Percentiles rank a stretch among this genome's conserved stretches.
Conservation (phyloP, 2,888 invertebrate species). For the Trichogramma evanescens region DNA sequence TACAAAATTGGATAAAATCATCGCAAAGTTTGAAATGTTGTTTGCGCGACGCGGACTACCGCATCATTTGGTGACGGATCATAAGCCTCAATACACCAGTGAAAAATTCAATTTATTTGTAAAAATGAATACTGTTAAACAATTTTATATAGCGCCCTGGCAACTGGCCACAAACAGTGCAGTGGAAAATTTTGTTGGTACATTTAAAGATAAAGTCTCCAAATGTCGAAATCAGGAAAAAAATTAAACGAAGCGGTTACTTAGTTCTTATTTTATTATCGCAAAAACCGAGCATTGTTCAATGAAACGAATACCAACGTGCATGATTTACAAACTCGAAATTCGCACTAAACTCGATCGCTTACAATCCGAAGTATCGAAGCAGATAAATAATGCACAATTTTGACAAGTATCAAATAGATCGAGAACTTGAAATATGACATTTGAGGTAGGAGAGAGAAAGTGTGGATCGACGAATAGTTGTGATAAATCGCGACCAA, state of each 20-base stretch:
- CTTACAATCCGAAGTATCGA: constrained; percentile 7
- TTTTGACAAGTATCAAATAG: no score
- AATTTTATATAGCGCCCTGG: constrained; percentile 5
- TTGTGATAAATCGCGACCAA: no score
- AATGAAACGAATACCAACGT: constrained; percentile 8
- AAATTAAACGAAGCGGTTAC: constrained; percentile 1
- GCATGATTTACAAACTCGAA: constrained; percentile 8
- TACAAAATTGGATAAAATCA: constrained; percentile 2
- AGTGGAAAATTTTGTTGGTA: constrained; percentile 18
- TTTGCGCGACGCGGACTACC: constrained; percentile 24
- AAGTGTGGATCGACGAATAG: no score
- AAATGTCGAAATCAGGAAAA: constrained; percentile 9
- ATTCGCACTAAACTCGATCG: constrained; percentile 15
- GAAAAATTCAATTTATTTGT: no score
- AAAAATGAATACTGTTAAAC: no score
- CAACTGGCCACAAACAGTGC: background rate
- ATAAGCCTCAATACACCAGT: no score
- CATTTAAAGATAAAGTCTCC: constrained; percentile 14
- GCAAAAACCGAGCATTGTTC: constrained; percentile 11
- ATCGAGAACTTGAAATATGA: no score
- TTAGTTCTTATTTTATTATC: constrained; percentile 16
- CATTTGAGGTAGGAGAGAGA: no score
- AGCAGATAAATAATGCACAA: no score
- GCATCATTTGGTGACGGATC: constrained; percentile 20
- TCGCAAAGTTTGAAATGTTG: constrained; percentile 7